Percentiles rank a stretch among this genome's conserved stretches.
These are phyloP conservation scores for Heliconius erato DNA, from an alignment of 2,888 invertebrate genomes.

Conservation along the genomic window DNA sequence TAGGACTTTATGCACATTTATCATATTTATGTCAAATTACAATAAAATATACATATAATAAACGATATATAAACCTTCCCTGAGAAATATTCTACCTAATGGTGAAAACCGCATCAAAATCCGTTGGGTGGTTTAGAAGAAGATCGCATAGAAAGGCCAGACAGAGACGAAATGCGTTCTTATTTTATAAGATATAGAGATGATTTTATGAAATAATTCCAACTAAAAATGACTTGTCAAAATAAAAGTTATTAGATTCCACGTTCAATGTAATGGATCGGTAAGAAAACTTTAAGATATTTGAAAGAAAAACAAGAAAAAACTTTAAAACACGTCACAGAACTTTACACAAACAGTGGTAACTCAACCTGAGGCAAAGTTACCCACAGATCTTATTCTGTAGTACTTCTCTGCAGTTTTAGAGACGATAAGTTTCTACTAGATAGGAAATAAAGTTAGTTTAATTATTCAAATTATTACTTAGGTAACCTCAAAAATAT, in stretches of 20 bases:
- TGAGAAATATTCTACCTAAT: too few species aligned
- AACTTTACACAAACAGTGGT: slow-evolving; percentile 31
- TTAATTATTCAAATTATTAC: slow-evolving; percentile 21
- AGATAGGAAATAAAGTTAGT: slow-evolving; percentile 7
- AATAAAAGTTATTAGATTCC: slow-evolving; percentile 3
- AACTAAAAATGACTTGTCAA: neutral
- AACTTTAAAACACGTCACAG: slow-evolving; percentile 14
- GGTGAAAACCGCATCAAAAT: too few species aligned
- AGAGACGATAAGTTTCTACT: slow-evolving; percentile 24
- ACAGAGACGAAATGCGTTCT: too few species aligned
- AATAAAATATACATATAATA: too few species aligned
- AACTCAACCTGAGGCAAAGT: slow-evolving; percentile 27
- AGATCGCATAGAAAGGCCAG: too few species aligned
- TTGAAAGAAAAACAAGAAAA: slow-evolving; percentile 9
- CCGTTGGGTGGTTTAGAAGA: too few species aligned
- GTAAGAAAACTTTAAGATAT: slow-evolving; percentile 15
- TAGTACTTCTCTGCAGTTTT: slow-evolving; percentile 11
- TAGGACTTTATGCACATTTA: too few species aligned
- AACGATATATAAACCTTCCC: too few species aligned
- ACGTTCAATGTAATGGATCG: neutral
- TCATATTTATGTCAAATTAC: too few species aligned
- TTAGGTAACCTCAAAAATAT: slow-evolving; percentile 6
- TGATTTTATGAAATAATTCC: neutral
- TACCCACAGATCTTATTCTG: slow-evolving; percentile 29
- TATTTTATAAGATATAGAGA: too few species aligned